phyloP scores from a whole-genome alignment of 2,113 vertebrate genomes.

The Phyllostomus hastatus region DNA sequence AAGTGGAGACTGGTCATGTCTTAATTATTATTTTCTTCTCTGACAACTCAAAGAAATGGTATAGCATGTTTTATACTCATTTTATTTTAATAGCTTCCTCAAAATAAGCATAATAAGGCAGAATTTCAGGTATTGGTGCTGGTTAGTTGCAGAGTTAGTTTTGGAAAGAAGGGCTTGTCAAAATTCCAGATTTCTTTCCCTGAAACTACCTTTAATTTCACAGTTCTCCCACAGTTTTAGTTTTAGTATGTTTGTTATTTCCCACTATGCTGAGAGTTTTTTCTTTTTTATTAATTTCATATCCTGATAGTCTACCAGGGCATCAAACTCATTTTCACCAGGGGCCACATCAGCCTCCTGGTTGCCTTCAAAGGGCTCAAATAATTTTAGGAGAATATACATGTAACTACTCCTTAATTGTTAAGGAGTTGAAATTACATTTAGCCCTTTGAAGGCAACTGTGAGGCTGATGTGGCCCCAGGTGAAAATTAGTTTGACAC shows the following conservation, averaged over 20 bases:
- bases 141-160: not conserved
- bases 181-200: conserved; percentile 19
- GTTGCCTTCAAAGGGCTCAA: too few species aligned
- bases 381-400: too few species aligned
- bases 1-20: not conserved
- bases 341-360: too few species aligned
- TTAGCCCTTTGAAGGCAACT: too few species aligned
- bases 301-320: not conserved
- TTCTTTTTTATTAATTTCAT: not conserved
- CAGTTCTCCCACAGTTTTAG: not conserved
- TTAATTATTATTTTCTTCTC: not conserved
- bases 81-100: not conserved
- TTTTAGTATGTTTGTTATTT: not conserved
- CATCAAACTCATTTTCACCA: too few species aligned
- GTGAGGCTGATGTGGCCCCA: too few species aligned
- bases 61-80: not conserved
- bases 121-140: not conserved
- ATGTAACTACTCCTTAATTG: too few species aligned
- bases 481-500: too few species aligned
- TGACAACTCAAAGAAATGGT: not conserved
- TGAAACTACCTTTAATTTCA: not conserved
- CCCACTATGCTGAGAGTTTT: not conserved
- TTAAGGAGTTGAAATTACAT: too few species aligned
- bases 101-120: not conserved
- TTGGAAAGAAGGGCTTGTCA: not conserved